A percentile compares a stretch with the other conserved stretches of the same genome.
These are phyloP conservation scores for Rhynchopsitta pachyrhyncha DNA, from an alignment of 2,113 vertebrate genomes.

Conservation along the genomic window DNA sequence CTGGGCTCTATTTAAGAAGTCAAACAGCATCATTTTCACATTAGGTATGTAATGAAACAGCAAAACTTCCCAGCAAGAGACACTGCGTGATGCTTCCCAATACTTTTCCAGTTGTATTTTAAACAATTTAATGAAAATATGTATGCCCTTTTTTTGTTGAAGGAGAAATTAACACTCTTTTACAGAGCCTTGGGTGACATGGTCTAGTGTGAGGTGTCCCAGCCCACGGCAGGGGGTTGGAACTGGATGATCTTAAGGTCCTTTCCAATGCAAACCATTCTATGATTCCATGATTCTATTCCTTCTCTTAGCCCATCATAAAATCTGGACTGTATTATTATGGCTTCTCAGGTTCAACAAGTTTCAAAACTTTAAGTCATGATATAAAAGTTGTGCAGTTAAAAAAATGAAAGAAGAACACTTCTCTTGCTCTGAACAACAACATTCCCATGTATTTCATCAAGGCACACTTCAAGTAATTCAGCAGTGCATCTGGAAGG, in stretches of 20 bases:
- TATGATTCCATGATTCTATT: background rate
- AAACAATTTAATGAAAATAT: background rate
- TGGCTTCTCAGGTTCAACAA: background rate
- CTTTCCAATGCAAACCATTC: background rate
- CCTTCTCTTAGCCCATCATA: background rate
- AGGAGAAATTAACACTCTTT: background rate
- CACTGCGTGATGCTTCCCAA: background rate
- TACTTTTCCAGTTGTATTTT: background rate
- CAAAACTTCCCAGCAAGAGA: background rate
- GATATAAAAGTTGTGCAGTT: background rate
- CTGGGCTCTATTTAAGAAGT: background rate
- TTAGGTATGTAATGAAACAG: background rate
- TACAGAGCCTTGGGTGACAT: background rate
- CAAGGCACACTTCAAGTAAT: background rate
- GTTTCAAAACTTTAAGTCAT: background rate
- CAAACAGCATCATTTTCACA: background rate
- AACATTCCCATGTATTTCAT: background rate
- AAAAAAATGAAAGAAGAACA: background rate
- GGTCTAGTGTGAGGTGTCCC: background rate
- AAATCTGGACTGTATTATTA: background rate
- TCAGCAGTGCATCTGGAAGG: background rate
- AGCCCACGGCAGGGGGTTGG: background rate
- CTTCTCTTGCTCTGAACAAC: background rate
- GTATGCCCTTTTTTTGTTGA: background rate
- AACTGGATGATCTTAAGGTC: background rate